Base-by-base conservation (phyloP, 2,888 invertebrate species). In the Trachelus troglodyta region DNA sequence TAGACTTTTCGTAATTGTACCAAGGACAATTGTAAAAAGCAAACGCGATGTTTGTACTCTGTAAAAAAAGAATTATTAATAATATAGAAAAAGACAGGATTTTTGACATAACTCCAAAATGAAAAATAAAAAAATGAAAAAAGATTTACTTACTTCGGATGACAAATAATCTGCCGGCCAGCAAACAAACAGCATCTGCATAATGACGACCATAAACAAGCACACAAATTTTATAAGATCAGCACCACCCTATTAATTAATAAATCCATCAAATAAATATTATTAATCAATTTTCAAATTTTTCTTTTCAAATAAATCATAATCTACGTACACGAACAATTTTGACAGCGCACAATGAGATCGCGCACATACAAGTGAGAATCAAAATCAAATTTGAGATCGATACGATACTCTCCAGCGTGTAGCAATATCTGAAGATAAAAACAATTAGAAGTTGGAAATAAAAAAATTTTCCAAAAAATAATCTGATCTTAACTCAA, bases 1-100 rank as follows among this genome's bases (percentile, higher is more conserved):
- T 75, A 68, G 74, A 77, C 15, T 34, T 30, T 9, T 76, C 69
- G 76, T 74, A 79, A 75, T 77, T 69, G 75, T 79, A 79, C 81
- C 81, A 81, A 11, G 78, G 77, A 31, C 77, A 75, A 76, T 78
- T 73, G 34, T 80, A 80, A 15, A 74, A 79, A 2, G 80, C 81
- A 69, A 77, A 11, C 12, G 80, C 77, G 33, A 80, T 40, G 56
- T 15, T 35, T 4, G 76, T 30, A 74, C 80, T 76, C 81, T 81
- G 76, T 6, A 76, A 76, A 68, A 31, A 74, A 74, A 33, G 6
- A 12, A 77, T 76, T 0, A 69, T 6, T 23, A 56, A 56, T 56
- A 23, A 56, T 23, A 23, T 23, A 23, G 6, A 1, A 23, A 15
- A 56, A 35, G 3, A 35, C 0, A 33, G 1, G 12, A 76, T 37